phyloP scores from a whole-genome alignment of 2,113 vertebrate genomes.

The Rhinoderma darwinii region DNA sequence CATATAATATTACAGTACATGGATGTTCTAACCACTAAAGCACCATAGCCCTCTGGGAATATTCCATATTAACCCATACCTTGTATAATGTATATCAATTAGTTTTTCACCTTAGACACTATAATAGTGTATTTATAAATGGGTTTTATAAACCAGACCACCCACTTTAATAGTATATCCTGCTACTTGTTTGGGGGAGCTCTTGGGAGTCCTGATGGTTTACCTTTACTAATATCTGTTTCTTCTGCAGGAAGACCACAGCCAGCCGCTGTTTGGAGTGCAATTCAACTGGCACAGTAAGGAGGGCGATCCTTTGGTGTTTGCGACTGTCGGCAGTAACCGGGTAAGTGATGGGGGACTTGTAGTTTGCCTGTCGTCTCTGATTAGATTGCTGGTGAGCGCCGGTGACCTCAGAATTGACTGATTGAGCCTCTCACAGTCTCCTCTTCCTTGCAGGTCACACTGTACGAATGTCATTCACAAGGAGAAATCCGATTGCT shows the following conservation, averaged over 20 bases:
- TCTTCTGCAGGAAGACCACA: constrained; percentile 88
- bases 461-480: constrained; percentile 96
- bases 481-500: constrained; percentile 93
- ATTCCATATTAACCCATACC: too few species aligned
- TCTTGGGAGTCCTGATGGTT: too few species aligned
- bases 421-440: background rate
- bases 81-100: too few species aligned
- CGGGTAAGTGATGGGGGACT: constrained; percentile 77
- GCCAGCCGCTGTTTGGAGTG: constrained; percentile 95
- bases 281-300: constrained; percentile 99
- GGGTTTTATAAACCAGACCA: too few species aligned
- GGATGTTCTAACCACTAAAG: too few species aligned
- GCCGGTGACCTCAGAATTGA: background rate
- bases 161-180: too few species aligned
- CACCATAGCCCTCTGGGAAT: too few species aligned
- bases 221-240: too few species aligned
- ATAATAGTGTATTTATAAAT: too few species aligned
- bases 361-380: background rate
- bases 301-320: constrained; percentile 96
- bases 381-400: background rate
- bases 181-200: too few species aligned
- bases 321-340: constrained; percentile 97
- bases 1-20: too few species aligned
- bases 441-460: constrained; percentile 79
- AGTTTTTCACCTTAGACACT: too few species aligned